Percentiles rank a stretch among this genome's conserved stretches.
phyloP scores from a whole-genome alignment of 2,888 invertebrate species.

The Diarsia rubi region DNA sequence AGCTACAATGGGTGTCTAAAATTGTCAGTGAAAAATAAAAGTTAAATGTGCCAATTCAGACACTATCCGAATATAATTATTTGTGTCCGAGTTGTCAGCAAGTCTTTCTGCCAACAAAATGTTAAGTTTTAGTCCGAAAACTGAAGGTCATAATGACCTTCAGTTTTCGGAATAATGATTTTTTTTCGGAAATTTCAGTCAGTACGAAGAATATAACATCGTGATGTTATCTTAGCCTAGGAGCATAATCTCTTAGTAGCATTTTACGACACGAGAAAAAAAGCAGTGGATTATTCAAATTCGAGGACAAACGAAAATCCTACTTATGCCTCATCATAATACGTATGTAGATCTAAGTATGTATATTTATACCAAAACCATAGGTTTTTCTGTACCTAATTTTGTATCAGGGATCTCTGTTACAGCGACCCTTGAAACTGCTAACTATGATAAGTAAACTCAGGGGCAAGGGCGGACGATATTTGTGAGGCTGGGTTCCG shows the following conservation, averaged over 20 bases:
- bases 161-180: too few species aligned
- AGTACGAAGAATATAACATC: not conserved
- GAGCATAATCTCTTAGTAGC: not conserved
- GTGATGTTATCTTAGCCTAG: not conserved
- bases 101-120: too few species aligned
- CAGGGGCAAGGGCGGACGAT: conserved; percentile 4
- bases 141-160: too few species aligned
- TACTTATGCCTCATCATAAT: conserved; percentile 8
- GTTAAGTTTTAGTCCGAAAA: too few species aligned
- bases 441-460: conserved; percentile 69
- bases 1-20: too few species aligned
- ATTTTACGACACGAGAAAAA: not conserved
- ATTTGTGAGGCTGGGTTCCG: conserved; percentile 45
- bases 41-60: too few species aligned
- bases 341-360: not conserved
- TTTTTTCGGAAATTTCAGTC: too few species aligned
- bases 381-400: conserved; percentile 59
- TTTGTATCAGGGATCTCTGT: conserved; percentile 64
- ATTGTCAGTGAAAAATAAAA: too few species aligned
- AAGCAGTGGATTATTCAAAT: conserved; percentile 13
- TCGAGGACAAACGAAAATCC: conserved; percentile 16
- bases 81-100: too few species aligned
- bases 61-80: too few species aligned
- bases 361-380: conserved; percentile 23
- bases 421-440: conserved; percentile 67